phyloP scores from a whole-genome alignment of 2,888 invertebrate genomes.

The Campoplex capitator region DNA sequence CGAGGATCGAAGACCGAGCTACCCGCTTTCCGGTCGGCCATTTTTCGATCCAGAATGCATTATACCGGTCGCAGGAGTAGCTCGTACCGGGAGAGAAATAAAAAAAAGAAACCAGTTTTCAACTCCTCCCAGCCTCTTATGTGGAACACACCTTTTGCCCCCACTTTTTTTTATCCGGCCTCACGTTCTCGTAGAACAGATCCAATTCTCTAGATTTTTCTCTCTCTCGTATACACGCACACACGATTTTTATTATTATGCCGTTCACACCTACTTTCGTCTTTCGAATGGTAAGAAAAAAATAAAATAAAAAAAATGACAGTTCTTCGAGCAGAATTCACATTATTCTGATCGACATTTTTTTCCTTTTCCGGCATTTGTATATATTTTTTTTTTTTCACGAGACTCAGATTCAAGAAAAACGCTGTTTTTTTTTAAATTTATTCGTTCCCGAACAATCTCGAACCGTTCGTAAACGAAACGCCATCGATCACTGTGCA shows the following conservation, averaged over 20 bases:
- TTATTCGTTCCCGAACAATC: not conserved
- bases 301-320: slow-evolving; percentile 21
- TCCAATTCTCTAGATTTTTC: slow-evolving; percentile 45
- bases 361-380: not conserved
- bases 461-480: not conserved
- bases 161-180: slow-evolving; percentile 67
- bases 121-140: slow-evolving; percentile 73
- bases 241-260: slow-evolving; percentile 31
- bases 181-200: slow-evolving; percentile 33
- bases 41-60: slow-evolving; percentile 49
- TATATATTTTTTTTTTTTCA: slow-evolving; percentile 34
- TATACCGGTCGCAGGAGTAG: slow-evolving; percentile 48
- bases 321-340: slow-evolving; percentile 44
- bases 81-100: slow-evolving; percentile 31
- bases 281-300: slow-evolving; percentile 31
- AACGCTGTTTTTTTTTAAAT: slow-evolving; percentile 7
- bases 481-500: not conserved
- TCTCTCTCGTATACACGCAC: slow-evolving; percentile 5
- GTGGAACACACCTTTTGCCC: slow-evolving; percentile 61
- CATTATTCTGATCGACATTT: slow-evolving; percentile 56
- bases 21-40: slow-evolving; percentile 65
- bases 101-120: slow-evolving; percentile 73
- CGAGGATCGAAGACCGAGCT: slow-evolving; percentile 9
- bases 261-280: slow-evolving; percentile 51
- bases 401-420: slow-evolving; percentile 12